These are phyloP conservation scores for Chrysolina haemoptera DNA, from an alignment of 2,888 invertebrate species.

Conservation along the genomic window DNA sequence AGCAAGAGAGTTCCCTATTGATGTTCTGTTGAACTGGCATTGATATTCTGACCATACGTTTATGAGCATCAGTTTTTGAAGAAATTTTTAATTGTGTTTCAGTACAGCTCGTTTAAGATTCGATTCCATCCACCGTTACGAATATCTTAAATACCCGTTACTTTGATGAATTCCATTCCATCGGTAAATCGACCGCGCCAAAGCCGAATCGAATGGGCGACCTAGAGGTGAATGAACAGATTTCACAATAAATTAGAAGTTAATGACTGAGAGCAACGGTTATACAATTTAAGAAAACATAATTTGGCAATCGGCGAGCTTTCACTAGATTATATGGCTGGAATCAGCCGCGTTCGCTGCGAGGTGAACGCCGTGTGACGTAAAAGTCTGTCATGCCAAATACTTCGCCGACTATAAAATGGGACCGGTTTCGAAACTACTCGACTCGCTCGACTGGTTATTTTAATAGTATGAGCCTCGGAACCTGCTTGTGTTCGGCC, in stretches of 20 bases:
- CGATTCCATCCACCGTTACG: conserved; percentile 8
- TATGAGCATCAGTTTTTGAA: background rate
- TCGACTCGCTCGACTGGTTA: conserved; percentile 54
- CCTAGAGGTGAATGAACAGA: conserved; percentile 41
- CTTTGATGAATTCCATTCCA: conserved; percentile 4
- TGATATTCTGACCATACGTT: too few relatives aligned
- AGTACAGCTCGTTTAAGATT: background rate
- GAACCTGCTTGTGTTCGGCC: conserved; percentile 48
- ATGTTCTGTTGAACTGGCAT: too few relatives aligned
- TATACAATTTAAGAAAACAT: conserved; percentile 43
- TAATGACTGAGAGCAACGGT: conserved; percentile 38
- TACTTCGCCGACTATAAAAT: conserved; percentile 47
- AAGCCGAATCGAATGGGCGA: conserved; percentile 10
- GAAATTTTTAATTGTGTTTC: background rate
- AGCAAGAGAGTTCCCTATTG: too few relatives aligned
- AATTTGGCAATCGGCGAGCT: conserved; percentile 41
- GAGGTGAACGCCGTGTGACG: conserved; percentile 55
- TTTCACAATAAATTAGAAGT: conserved; percentile 34
- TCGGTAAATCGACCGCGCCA: conserved; percentile 20
- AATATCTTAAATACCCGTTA: conserved; percentile 7
- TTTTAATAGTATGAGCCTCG: conserved; percentile 48
- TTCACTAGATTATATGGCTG: conserved; percentile 29
- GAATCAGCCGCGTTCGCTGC: background rate
- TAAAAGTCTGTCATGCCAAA: conserved; percentile 58
- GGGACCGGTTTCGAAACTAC: conserved; percentile 52